phyloP scores from a whole-genome alignment of 2,797 vertebrate genomes.

The Siniperca undulata region DNA sequence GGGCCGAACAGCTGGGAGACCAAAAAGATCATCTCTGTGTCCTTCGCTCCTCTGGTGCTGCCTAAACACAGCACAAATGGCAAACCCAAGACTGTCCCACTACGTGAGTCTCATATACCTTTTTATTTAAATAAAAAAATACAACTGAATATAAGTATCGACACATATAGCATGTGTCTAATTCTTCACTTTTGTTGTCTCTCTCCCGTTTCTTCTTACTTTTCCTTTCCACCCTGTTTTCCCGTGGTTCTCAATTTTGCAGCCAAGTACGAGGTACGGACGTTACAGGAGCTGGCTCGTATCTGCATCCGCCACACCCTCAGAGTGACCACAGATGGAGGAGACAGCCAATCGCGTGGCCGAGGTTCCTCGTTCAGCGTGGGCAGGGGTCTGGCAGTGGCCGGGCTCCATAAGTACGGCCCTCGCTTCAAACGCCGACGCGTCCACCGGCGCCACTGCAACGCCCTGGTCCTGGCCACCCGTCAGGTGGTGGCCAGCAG shows the following conservation, averaged over 20 bases:
- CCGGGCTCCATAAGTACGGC: constrained; percentile 86
- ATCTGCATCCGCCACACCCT: constrained; percentile 94
- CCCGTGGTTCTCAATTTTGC: background rate
- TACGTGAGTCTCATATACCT: constrained; percentile 89
- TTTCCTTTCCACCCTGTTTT: background rate
- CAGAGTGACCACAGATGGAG: constrained; percentile 79
- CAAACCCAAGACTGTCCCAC: constrained; percentile 86
- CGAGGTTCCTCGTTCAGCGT: constrained; percentile 82
- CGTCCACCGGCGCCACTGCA: constrained; percentile 91
- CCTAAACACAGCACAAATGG: constrained; percentile 89
- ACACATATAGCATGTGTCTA: background rate
- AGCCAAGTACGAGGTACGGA: constrained; percentile 92
- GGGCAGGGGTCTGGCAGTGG: constrained; percentile 76
- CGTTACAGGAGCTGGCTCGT: constrained; percentile 93
- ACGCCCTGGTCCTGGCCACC: constrained; percentile 93
- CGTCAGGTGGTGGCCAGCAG: constrained; percentile 86
- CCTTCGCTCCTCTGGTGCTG: constrained; percentile 94
- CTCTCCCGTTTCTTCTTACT: background rate
- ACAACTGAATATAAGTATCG: background rate
- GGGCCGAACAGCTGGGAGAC: constrained; percentile 94
- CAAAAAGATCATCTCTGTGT: constrained; percentile 98
- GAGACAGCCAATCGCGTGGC: constrained; percentile 79
- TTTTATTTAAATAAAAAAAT: background rate
- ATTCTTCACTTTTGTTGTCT: background rate
- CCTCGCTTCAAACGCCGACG: constrained; percentile 92